A percentile compares a stretch with the other conserved stretches of the same genome.
These are phyloP conservation scores for Acleris sparsana DNA, from an alignment of 2,888 invertebrate species.

Conservation along the genomic window DNA sequence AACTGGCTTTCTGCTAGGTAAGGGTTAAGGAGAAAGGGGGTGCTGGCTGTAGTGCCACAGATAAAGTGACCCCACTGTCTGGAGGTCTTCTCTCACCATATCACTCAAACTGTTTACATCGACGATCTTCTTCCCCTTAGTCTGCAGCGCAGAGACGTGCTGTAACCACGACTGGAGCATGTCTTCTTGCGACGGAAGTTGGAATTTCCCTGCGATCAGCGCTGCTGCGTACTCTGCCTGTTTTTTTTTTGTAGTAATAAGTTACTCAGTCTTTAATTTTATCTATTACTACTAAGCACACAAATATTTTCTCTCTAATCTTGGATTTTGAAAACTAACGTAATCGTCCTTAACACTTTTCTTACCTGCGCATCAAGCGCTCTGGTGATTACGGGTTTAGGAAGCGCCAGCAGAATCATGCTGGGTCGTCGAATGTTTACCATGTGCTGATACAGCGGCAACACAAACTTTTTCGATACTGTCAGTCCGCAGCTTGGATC, in stretches of 20 bases:
- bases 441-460: slow-evolving; percentile 89
- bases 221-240: slow-evolving; percentile 86
- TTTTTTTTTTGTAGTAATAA: too few species aligned
- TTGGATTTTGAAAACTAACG: too few species aligned
- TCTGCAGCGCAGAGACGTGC: slow-evolving; percentile 75
- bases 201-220: slow-evolving; percentile 81
- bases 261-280: too few species aligned
- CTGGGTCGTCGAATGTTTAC: slow-evolving; percentile 89
- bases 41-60: not conserved
- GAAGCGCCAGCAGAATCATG: slow-evolving; percentile 90
- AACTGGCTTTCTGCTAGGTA: too few species aligned
- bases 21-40: not conserved
- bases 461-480: slow-evolving; percentile 85
- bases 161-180: slow-evolving; percentile 86
- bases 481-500: slow-evolving; percentile 84
- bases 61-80: too few species aligned
- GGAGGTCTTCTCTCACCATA: slow-evolving; percentile 6
- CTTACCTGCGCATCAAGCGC: slow-evolving; percentile 89
- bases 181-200: slow-evolving; percentile 84
- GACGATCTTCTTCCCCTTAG: slow-evolving; percentile 57
- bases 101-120: slow-evolving; percentile 66
- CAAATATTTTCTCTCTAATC: too few species aligned
- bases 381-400: slow-evolving; percentile 85
- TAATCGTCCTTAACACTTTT: not conserved
- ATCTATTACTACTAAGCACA: too few species aligned